Evolutionary conservation across 2,888 invertebrate species (phyloP).

Genomic region (Cosmia pyralina): DNA sequence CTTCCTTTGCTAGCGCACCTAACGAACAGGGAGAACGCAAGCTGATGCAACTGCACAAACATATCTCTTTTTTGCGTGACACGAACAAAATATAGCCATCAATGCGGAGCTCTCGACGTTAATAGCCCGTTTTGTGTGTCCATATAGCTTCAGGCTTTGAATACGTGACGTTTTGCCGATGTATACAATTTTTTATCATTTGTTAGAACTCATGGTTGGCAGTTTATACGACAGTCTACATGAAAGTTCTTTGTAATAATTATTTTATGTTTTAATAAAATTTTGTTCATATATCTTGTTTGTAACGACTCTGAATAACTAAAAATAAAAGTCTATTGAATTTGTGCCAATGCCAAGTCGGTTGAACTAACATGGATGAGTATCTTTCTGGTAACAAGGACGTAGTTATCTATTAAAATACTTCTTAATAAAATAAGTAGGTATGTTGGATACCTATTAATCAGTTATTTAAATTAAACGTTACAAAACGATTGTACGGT

Average conservation of each 20-base stretch:
- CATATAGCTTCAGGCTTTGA: conserved; percentile 63
- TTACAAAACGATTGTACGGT: not conserved
- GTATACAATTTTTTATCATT: conserved; percentile 29
- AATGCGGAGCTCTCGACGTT: conserved; percentile 69
- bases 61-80: conserved; percentile 69
- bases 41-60: conserved; percentile 72
- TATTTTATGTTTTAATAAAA: conserved; percentile 20
- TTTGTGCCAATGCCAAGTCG: conserved; percentile 73
- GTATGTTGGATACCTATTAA: not conserved
- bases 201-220: not conserved
- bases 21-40: conserved; percentile 70
- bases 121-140: conserved; percentile 75
- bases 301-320: conserved; percentile 41
- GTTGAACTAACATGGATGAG: conserved; percentile 67
- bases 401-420: conserved; percentile 26
- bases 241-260: conserved; percentile 14
- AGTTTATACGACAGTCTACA: not conserved
- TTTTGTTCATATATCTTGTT: conserved; percentile 38
- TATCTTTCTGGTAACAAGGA: conserved; percentile 60
- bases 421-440: not conserved
- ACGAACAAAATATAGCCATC: conserved; percentile 72
- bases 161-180: conserved; percentile 50
- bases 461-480: not conserved
- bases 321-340: conserved; percentile 71
- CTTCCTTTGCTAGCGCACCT: conserved; percentile 81